phyloP scores from a whole-genome alignment of 92 coral and sea anemone species.

The Paramuricea clavata region DNA sequence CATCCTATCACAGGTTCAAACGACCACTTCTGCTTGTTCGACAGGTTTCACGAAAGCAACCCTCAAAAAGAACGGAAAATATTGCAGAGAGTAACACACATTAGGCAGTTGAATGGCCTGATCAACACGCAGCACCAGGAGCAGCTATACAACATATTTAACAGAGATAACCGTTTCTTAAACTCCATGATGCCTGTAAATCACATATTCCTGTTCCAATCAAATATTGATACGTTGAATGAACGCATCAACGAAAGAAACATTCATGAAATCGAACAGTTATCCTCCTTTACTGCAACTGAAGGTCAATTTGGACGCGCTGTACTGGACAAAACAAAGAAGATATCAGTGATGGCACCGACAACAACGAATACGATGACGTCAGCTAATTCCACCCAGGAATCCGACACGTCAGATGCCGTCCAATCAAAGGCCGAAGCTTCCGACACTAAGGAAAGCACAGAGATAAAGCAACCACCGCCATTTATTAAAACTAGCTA shows the following conservation, averaged over 20 bases:
- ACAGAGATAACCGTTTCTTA: constrained; percentile 52
- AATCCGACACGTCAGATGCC: not conserved
- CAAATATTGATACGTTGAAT: constrained; percentile 60
- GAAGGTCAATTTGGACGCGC: constrained; percentile 57
- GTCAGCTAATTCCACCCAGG: not conserved
- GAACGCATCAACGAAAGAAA: constrained; percentile 29
- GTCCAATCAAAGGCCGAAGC: not conserved
- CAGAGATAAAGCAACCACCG: not conserved
- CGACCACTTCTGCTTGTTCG: constrained; percentile 41
- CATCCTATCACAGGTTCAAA: constrained; percentile 68
- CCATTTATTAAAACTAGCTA: not conserved
- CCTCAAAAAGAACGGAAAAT: constrained; percentile 55
- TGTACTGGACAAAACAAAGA: constrained; percentile 30
- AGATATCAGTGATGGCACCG: not conserved
- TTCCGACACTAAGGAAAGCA: too few species aligned
- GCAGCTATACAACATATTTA: constrained; percentile 60
- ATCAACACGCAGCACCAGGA: constrained; percentile 69
- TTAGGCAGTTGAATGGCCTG: constrained; percentile 57
- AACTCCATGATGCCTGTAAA: constrained; percentile 66
- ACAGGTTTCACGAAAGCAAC: constrained; percentile 63
- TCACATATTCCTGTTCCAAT: constrained; percentile 59
- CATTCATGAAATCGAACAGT: not conserved
- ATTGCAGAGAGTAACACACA: constrained; percentile 48
- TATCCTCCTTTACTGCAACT: not conserved
- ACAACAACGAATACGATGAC: not conserved